phyloP scores from a whole-genome alignment of 2,888 invertebrate genomes.

The Lasioglossum oenotherae region DNA sequence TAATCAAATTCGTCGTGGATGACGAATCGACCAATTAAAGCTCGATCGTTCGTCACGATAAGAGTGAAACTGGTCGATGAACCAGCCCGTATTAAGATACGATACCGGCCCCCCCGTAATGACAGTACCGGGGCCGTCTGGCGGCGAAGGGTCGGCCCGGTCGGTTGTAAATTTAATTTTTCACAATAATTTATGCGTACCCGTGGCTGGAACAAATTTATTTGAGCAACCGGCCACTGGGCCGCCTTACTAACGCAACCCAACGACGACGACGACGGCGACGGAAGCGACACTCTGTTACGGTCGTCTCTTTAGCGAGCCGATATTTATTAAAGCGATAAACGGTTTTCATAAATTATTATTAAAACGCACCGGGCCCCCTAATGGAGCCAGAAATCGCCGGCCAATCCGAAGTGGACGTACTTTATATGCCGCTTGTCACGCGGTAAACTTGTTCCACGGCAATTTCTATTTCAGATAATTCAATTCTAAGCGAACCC shows the following conservation, averaged over 20 bases:
- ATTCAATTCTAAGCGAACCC: conserved; percentile 3
- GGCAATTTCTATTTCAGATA: background rate
- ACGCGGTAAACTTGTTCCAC: conserved; percentile 1
- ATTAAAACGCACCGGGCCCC: background rate
- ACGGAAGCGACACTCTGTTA: conserved; percentile 24
- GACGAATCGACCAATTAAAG: conserved; percentile 84
- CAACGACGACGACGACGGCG: background rate
- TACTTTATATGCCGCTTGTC: background rate
- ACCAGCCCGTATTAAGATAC: conserved; percentile 72
- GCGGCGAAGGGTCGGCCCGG: conserved; percentile 36
- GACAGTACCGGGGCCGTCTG: conserved; percentile 43
- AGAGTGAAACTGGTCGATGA: conserved; percentile 77
- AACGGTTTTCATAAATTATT: background rate
- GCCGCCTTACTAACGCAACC: background rate
- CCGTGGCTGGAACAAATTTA: conserved; percentile 42
- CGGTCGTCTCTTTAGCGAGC: conserved; percentile 4
- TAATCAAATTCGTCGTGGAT: conserved; percentile 83
- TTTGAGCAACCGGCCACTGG: conserved; percentile 28
- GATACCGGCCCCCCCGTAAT: conserved; percentile 58
- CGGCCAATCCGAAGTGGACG: background rate
- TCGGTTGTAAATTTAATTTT: conserved; percentile 58
- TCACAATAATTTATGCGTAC: conserved; percentile 48
- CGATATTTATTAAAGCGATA: conserved; percentile 27
- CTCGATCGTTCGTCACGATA: conserved; percentile 82
- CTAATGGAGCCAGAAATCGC: background rate